These are phyloP conservation scores for Mesembrinibis cayennensis DNA, from an alignment of 2,113 vertebrate species.

Conservation along the genomic window DNA sequence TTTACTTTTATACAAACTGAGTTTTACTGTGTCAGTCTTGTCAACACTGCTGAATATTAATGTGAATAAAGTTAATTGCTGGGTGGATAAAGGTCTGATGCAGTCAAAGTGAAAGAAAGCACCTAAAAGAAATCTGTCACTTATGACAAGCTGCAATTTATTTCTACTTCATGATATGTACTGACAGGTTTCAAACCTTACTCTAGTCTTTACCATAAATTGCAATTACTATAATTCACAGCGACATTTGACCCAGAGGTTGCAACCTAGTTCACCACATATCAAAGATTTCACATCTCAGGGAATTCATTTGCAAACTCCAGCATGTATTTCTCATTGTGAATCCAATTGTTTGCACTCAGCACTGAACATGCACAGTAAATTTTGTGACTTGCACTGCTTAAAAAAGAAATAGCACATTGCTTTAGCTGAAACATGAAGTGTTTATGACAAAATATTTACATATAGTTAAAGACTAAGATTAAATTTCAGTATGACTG, in stretches of 20 bases:
- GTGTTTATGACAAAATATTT: conserved; percentile 61
- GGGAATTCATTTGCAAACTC: conserved; percentile 32
- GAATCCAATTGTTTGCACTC: conserved; percentile 36
- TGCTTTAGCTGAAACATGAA: not conserved
- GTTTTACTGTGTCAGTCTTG: conserved; percentile 81
- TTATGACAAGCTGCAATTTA: conserved; percentile 89
- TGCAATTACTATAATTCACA: conserved; percentile 82
- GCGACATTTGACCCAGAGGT: conserved; percentile 71
- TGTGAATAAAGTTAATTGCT: conserved; percentile 88
- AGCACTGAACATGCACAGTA: not conserved
- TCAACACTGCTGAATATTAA: conserved; percentile 85
- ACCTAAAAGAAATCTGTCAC: conserved; percentile 84
- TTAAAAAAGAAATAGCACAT: conserved; percentile 8
- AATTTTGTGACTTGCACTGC: not conserved
- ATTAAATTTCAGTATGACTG: not conserved
- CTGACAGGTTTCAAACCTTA: conserved; percentile 81
- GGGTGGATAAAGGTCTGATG: conserved; percentile 79
- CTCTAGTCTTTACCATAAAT: conserved; percentile 78
- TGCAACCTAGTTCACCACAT: conserved; percentile 51
- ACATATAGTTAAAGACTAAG: not conserved
- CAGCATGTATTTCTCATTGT: not conserved
- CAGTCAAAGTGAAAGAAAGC: conserved; percentile 76
- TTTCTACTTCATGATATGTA: conserved; percentile 77
- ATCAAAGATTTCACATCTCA: conserved; percentile 48
- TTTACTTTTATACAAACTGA: conserved; percentile 82